These are phyloP conservation scores for Bathynomus jamesi DNA, from an alignment of 1,140 invertebrate genomes.

Conservation along the genomic window DNA sequence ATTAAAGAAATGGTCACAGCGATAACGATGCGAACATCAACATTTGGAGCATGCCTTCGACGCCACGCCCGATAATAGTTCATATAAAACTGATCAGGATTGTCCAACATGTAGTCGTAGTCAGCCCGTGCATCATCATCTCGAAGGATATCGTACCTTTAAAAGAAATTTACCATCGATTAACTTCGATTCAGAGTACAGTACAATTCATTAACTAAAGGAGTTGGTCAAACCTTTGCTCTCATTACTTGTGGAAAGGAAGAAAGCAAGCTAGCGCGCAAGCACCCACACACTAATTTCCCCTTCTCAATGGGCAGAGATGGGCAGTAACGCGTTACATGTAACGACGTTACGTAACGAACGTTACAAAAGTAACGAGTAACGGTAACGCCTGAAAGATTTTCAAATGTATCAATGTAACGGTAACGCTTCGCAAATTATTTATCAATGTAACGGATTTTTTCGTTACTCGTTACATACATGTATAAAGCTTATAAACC, in stretches of 20 bases:
- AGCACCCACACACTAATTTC: neutral
- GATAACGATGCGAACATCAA: conserved; percentile 79
- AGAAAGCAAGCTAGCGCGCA: too few relatives aligned
- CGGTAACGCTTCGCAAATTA: too few relatives aligned
- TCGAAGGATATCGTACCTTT: conserved; percentile 67
- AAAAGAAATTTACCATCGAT: neutral
- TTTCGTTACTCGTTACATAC: too few relatives aligned
- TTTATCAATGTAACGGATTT: too few relatives aligned
- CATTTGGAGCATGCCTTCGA: conserved; percentile 72
- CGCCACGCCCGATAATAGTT: conserved; percentile 88
- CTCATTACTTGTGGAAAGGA: neutral
- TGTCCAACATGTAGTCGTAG: conserved; percentile 92
- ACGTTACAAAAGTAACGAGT: too few relatives aligned
- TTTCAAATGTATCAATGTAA: too few relatives aligned
- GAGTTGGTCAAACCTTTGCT: neutral
- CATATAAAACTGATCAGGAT: conserved; percentile 79
- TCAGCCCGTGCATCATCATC: conserved; percentile 80
- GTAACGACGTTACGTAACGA: too few relatives aligned
- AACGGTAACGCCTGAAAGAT: too few relatives aligned
- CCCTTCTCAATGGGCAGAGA: too few relatives aligned
- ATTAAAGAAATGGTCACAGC: conserved; percentile 73
- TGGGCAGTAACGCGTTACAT: too few relatives aligned
- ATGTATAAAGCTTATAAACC: too few relatives aligned
- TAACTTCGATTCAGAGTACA: neutral
- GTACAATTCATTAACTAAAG: too few relatives aligned